phyloP scores from a whole-genome alignment of 2,797 vertebrate species.

The Chaetophractus vellerosus region DNA sequence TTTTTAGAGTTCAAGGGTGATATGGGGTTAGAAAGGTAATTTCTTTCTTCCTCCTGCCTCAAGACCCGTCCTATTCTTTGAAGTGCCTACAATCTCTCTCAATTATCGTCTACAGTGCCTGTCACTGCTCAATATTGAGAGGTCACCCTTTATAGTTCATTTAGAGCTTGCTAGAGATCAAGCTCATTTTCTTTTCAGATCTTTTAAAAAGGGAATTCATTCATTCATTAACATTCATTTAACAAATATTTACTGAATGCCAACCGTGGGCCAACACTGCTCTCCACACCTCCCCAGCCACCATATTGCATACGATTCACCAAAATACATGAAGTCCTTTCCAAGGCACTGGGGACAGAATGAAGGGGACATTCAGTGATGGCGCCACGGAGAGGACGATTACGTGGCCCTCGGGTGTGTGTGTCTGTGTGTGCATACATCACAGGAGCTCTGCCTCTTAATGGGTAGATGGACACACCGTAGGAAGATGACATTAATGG shows the following conservation, averaged over 20 bases:
- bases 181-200: slow-evolving; percentile 4
- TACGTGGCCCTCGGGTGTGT: not conserved
- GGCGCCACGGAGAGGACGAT: not conserved
- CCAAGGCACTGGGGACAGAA: not conserved
- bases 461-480: not conserved
- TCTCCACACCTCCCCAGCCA: too few species aligned
- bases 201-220: not conserved
- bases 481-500: not conserved
- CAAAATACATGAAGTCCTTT: not conserved
- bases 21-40: not conserved
- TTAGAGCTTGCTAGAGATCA: not conserved
- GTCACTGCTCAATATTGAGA: not conserved
- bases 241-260: not conserved
- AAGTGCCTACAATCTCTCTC: not conserved
- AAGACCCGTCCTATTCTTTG: not conserved
- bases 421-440: not conserved
- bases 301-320: not conserved
- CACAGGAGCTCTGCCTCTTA: not conserved
- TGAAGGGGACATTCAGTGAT: not conserved
- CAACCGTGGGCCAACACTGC: not conserved
- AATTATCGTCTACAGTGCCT: not conserved
- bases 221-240: slow-evolving; percentile 7
- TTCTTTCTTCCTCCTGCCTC: not conserved
- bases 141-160: not conserved
- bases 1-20: not conserved